Percentiles rank a stretch among this genome's conserved stretches.
Conservation (phyloP, 2,888 invertebrate genomes). For the Melieria picta region DNA sequence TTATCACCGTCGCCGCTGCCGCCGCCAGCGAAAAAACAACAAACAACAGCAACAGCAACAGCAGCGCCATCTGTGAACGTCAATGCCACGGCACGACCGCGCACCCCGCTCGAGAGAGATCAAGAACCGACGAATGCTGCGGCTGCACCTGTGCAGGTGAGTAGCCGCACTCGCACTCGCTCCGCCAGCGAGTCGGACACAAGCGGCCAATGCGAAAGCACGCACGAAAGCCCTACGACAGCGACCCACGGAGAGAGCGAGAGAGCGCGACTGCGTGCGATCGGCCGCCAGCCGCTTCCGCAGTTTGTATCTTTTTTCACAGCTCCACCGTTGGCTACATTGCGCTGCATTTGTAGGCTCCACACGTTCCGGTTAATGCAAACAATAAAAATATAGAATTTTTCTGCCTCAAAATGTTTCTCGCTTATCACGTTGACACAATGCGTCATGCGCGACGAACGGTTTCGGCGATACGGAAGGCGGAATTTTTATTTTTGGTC, state of each 20-base stretch:
- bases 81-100: slow-evolving; percentile 42
- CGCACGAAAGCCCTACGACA: neutral
- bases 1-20: slow-evolving; percentile 60
- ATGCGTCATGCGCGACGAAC: too few relatives aligned
- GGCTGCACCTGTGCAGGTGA: slow-evolving; percentile 55
- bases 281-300: neutral
- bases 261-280: neutral
- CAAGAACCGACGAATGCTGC: slow-evolving; percentile 40
- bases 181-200: neutral
- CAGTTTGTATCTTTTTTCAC: too few relatives aligned
- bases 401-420: too few relatives aligned
- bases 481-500: too few relatives aligned
- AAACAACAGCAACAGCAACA: slow-evolving; percentile 52
- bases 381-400: too few relatives aligned
- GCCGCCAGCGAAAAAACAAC: slow-evolving; percentile 42
- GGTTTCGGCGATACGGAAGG: too few relatives aligned
- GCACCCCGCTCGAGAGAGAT: slow-evolving; percentile 49
- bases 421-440: too few relatives aligned
- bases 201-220: neutral
- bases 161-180: slow-evolving; percentile 33
- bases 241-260: neutral
- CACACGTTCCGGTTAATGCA: too few relatives aligned
- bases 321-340: too few relatives aligned
- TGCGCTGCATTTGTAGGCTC: too few relatives aligned
- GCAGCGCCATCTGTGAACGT: slow-evolving; percentile 16